phyloP scores from a whole-genome alignment of 1,140 invertebrate genomes.

The Chrysomallon squamiferum region DNA sequence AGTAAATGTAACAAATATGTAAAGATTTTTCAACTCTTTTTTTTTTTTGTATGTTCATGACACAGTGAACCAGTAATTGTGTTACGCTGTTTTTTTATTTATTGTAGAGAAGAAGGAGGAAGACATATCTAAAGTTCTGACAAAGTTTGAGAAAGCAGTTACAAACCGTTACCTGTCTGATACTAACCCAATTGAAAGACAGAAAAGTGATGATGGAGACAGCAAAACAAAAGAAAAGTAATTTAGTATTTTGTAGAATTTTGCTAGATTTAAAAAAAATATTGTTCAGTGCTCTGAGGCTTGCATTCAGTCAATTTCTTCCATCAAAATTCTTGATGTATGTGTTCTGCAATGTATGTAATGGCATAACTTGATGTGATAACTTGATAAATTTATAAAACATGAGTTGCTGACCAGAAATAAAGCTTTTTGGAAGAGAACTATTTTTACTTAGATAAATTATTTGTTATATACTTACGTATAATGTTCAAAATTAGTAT shows the following conservation, averaged over 20 bases:
- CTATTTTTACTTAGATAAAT: too few species aligned
- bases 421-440: too few species aligned
- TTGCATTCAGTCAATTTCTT: not conserved
- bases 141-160: slow-evolving; percentile 41
- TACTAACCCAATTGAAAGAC: slow-evolving; percentile 17
- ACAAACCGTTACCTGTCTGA: slow-evolving; percentile 38
- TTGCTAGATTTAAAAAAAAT: not conserved
- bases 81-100: too few species aligned
- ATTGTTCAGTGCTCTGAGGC: not conserved
- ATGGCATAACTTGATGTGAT: not conserved
- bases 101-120: slow-evolving; percentile 33
- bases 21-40: too few species aligned
- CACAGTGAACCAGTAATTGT: too few species aligned
- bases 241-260: not conserved
- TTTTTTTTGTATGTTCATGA: too few species aligned
- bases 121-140: slow-evolving; percentile 33
- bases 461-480: too few species aligned
- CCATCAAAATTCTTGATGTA: not conserved
- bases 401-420: too few species aligned
- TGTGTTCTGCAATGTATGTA: not conserved
- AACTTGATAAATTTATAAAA: too few species aligned
- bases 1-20: too few species aligned
- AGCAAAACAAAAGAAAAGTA: slow-evolving; percentile 43
- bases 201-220: slow-evolving; percentile 37
- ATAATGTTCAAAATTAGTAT: too few species aligned